Evolutionary conservation across 2,113 vertebrate species (phyloP).

Genomic region (Neogobius melanostomus): DNA sequence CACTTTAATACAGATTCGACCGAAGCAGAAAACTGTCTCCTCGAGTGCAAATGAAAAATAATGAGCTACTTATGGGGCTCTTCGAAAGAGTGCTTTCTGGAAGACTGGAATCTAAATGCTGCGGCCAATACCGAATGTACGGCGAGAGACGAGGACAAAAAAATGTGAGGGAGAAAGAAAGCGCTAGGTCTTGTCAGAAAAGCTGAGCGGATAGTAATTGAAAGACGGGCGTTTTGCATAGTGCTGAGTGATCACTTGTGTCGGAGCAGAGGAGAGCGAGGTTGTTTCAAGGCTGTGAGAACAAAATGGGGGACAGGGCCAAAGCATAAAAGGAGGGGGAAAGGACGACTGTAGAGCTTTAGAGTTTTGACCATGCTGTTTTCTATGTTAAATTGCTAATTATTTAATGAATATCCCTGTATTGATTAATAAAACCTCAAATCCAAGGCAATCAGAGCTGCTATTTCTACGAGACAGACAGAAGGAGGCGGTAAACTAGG

Average conservation of each 20-base stretch:
- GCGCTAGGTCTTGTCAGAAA: slow-evolving; percentile 20
- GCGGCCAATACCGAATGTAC: slow-evolving; percentile 24
- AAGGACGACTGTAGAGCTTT: too few relatives aligned
- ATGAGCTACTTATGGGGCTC: slow-evolving; percentile 7
- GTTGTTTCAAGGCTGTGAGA: neutral
- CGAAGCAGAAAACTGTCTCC: slow-evolving; percentile 10
- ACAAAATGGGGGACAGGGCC: neutral
- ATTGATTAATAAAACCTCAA: too few relatives aligned
- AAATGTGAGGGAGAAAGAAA: neutral
- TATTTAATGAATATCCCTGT: too few relatives aligned
- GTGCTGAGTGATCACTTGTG: slow-evolving; percentile 51
- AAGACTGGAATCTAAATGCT: neutral
- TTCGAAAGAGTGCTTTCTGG: slow-evolving; percentile 10
- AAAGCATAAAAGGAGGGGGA: too few relatives aligned
- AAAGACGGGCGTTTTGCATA: slow-evolving; percentile 40
- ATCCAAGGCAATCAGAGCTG: too few relatives aligned
- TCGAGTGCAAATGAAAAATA: slow-evolving; percentile 26
- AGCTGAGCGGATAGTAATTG: slow-evolving; percentile 37
- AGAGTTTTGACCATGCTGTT: too few relatives aligned
- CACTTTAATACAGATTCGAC: slow-evolving; percentile 24
- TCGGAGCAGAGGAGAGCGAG: neutral
- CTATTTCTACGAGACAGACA: too few relatives aligned
- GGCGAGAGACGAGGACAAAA: slow-evolving; percentile 1
- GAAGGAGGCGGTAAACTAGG: too few relatives aligned
- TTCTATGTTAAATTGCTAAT: too few relatives aligned